Evolutionary conservation across 2,888 invertebrate genomes (phyloP).

Genomic region (Perithous albicinctus): DNA sequence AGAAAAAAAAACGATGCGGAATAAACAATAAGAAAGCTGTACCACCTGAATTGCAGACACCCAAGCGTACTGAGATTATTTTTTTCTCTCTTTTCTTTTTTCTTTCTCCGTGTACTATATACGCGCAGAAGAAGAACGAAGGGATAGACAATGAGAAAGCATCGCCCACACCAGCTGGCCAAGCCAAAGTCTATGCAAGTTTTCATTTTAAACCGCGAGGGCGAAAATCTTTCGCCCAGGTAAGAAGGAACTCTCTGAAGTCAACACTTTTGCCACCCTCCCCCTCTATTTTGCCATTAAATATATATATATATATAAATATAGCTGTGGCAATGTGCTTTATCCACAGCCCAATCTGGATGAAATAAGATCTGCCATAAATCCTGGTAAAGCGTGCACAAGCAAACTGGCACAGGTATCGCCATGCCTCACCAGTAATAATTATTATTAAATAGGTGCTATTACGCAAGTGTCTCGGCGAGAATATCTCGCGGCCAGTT

Average conservation of each 20-base stretch:
- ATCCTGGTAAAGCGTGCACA: constrained; percentile 71
- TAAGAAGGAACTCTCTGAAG: neutral
- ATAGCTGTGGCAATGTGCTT: constrained; percentile 3
- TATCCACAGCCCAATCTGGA: constrained; percentile 54
- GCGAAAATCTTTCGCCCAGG: constrained; percentile 1
- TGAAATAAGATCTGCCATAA: constrained; percentile 77
- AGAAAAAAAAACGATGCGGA: neutral
- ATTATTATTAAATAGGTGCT: constrained; percentile 77
- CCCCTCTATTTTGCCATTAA: neutral
- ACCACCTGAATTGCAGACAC: constrained; percentile 8
- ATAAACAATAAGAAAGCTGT: constrained; percentile 16
- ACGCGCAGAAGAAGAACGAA: neutral
- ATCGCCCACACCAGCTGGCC: neutral
- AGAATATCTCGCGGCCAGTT: constrained; percentile 8
- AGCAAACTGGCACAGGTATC: constrained; percentile 54
- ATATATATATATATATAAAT: too few species aligned
- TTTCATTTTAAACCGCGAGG: constrained; percentile 7
- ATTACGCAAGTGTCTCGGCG: constrained; percentile 50
- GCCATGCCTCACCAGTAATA: constrained; percentile 74
- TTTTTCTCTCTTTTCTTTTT: neutral
- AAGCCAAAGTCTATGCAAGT: constrained; percentile 4
- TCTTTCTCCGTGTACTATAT: too few species aligned
- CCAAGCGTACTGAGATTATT: constrained; percentile 12
- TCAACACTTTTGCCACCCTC: constrained; percentile 17
- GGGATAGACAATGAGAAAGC: constrained; percentile 21